A percentile compares a stretch with the other conserved stretches of the same genome.
Conservation (phyloP, 2,113 vertebrate genomes). For the Osmerus mordax region DNA sequence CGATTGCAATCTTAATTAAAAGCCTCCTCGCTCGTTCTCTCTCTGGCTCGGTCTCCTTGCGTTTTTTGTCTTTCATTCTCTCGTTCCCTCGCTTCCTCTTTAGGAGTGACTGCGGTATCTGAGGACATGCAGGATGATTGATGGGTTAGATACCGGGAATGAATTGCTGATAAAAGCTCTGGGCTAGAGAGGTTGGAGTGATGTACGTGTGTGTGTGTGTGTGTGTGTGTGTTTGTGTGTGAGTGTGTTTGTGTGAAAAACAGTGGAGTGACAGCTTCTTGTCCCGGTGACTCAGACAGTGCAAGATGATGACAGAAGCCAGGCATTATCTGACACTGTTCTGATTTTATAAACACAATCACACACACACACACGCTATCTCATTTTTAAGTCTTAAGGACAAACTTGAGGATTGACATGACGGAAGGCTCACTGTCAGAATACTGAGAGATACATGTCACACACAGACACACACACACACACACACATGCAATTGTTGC, state of each 20-base stretch:
- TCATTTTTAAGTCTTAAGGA: background rate
- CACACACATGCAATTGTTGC: background rate
- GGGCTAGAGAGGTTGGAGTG: constrained; percentile 47
- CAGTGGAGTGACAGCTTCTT: constrained; percentile 12
- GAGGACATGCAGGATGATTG: constrained; percentile 61
- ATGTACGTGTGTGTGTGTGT: constrained; percentile 21
- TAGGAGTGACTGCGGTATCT: constrained; percentile 46
- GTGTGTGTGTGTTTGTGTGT: constrained; percentile 1
- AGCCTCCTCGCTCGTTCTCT: background rate
- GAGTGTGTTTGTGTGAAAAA: background rate
- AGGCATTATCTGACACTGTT: constrained; percentile 32
- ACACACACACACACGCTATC: background rate
- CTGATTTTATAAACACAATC: constrained; percentile 7
- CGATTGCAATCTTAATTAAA: constrained; percentile 70
- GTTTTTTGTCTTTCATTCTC: constrained; percentile 24
- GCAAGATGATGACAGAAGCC: constrained; percentile 39
- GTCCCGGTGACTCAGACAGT: constrained; percentile 9
- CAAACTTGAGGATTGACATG: background rate
- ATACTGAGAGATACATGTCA: background rate
- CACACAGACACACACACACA: background rate
- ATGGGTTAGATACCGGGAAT: constrained; percentile 65
- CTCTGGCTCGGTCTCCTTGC: background rate
- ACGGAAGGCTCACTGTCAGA: background rate
- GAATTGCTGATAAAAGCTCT: constrained; percentile 66
- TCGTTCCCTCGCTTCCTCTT: constrained; percentile 40